These are phyloP conservation scores for Anneissia japonica DNA, from an alignment of 35 echinoderm and acorn worm species.

Conservation along the genomic window DNA sequence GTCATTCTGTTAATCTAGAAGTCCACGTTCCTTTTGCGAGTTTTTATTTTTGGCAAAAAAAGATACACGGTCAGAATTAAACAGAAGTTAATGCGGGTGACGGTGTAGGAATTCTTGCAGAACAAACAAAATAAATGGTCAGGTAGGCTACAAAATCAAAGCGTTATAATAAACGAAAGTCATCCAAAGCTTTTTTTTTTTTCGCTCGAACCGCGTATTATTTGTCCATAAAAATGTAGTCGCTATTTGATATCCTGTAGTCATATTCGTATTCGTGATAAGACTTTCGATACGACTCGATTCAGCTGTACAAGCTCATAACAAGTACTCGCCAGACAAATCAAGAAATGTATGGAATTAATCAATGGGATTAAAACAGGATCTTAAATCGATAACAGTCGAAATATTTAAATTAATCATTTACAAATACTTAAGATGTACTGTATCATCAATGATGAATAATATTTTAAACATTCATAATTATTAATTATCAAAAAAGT, in stretches of 20 bases:
- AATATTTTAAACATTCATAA: neutral
- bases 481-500: neutral
- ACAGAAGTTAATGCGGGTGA: neutral
- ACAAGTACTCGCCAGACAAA: neutral
- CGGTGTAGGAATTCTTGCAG: neutral
- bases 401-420: neutral
- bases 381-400: neutral
- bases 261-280: neutral
- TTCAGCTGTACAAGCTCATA: neutral
- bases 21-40: too few relatives aligned
- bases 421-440: too few relatives aligned
- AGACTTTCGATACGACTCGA: neutral
- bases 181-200: neutral
- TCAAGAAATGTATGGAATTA: neutral
- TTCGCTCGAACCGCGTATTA: neutral
- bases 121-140: neutral
- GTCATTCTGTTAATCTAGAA: too few relatives aligned
- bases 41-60: neutral
- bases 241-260: too few relatives aligned
- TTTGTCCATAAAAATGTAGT: neutral
- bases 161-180: neutral
- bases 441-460: neutral
- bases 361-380: neutral
- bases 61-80: neutral
- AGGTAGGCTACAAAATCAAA: neutral